phyloP scores from a whole-genome alignment of 2,113 vertebrate species.

The Aphelocoma coerulescens region DNA sequence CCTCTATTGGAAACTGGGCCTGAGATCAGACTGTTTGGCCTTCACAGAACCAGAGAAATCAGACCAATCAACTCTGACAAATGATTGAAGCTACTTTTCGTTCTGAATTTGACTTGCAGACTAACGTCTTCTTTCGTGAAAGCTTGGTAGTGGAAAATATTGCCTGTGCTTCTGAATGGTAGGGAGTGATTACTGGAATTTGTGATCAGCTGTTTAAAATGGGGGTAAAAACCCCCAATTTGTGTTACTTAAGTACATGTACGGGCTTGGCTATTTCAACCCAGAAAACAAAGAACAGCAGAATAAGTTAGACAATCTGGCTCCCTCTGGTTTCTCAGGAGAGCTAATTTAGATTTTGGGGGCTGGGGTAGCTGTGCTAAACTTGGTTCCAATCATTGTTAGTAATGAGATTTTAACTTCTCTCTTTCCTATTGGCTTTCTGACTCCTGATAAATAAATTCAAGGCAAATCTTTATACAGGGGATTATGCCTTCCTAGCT shows the following conservation, averaged over 20 bases:
- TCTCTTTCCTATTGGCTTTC: not conserved
- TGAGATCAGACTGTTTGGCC: not conserved
- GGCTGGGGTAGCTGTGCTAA: not conserved
- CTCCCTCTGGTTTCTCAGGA: not conserved
- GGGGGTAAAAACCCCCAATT: accelerated
- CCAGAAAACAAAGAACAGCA: not conserved
- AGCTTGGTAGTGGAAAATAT: not conserved
- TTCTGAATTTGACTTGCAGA: not conserved
- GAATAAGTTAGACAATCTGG: not conserved
- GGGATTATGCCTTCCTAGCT: not conserved
- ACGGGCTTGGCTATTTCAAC: not conserved
- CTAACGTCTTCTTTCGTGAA: not conserved
- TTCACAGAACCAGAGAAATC: not conserved
- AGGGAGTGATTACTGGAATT: not conserved
- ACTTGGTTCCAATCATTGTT: not conserved
- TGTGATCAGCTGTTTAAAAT: not conserved
- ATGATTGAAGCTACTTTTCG: not conserved
- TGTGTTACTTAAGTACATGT: not conserved
- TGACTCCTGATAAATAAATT: not conserved
- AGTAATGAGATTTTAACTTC: not conserved
- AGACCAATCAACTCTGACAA: not conserved
- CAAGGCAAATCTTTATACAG: not conserved
- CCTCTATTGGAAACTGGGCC: not conserved
- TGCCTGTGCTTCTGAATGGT: not conserved
- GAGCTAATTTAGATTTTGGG: not conserved